Percentiles rank a stretch among this genome's conserved stretches.
Conservation (phyloP, 2,797 vertebrate genomes). For the Luscinia megarhynchos region DNA sequence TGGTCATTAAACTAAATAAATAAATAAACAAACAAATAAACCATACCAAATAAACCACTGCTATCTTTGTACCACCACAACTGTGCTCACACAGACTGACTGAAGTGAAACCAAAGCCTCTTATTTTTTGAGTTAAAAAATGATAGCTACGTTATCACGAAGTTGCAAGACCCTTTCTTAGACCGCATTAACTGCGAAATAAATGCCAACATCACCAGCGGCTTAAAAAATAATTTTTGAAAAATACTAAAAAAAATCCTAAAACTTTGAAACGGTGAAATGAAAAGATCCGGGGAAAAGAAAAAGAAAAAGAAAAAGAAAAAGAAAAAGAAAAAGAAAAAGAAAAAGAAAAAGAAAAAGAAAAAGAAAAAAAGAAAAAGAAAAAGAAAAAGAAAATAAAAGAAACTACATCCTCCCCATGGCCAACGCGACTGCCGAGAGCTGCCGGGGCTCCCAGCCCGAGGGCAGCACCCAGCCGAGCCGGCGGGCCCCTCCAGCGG, state of each 20-base stretch:
- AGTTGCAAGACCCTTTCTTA: background rate
- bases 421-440: background rate
- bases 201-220: background rate
- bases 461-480: background rate
- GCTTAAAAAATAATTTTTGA: background rate
- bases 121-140: background rate
- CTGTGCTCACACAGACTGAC: accelerated
- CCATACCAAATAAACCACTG: accelerated
- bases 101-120: background rate
- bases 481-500: background rate
- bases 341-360: too few relatives aligned
- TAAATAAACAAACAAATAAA: background rate
- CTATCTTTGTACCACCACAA: background rate
- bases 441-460: background rate
- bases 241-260: too few relatives aligned
- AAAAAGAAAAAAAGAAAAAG: background rate
- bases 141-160: accelerated
- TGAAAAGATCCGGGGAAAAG: too few relatives aligned
- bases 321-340: too few relatives aligned
- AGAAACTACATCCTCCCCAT: accelerated
- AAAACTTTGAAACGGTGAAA: background rate
- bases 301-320: too few relatives aligned
- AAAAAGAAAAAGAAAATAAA: too few relatives aligned
- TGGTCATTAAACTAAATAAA: background rate
- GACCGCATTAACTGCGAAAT: background rate